Conservation (phyloP, 37 sponge, comb jelly and placozoan species). For the Spongilla lacustris region DNA sequence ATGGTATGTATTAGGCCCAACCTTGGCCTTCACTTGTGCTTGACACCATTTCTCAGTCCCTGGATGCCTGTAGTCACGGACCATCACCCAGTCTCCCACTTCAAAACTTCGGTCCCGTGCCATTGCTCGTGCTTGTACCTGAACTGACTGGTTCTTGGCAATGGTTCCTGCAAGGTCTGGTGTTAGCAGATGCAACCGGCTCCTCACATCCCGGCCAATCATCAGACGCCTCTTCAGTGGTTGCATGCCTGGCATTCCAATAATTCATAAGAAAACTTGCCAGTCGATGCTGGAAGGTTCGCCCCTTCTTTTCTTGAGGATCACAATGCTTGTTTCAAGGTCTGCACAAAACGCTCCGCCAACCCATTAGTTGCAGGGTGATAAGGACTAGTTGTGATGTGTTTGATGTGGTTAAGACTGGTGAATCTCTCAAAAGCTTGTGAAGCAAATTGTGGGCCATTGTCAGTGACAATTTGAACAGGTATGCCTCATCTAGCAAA, state of each 20-base stretch:
- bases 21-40: not conserved
- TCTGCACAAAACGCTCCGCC: constrained; percentile 32
- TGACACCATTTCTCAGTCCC: not conserved
- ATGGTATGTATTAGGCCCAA: not conserved
- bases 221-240: not conserved
- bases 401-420: constrained; percentile 24
- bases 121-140: not conserved
- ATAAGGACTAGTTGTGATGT: constrained; percentile 23
- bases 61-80: not conserved
- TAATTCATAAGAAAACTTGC: constrained; percentile 2
- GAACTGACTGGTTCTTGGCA: not conserved
- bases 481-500: constrained; percentile 47
- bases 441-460: constrained; percentile 25
- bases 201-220: not conserved
- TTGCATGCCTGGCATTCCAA: constrained; percentile 1
- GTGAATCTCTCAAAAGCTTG: constrained; percentile 26
- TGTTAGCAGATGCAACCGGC: constrained; percentile 1
- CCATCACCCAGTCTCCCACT: not conserved
- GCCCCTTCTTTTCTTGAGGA: constrained; percentile 7
- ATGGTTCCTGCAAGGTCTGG: not conserved
- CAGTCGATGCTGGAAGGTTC: constrained; percentile 3
- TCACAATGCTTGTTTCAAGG: constrained; percentile 22
- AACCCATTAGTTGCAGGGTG: constrained; percentile 43
- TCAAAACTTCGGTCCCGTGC: not conserved
- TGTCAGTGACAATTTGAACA: too few species aligned